phyloP scores from a whole-genome alignment of 2,797 vertebrate genomes.

The Petrocephalus schoutedeni region DNA sequence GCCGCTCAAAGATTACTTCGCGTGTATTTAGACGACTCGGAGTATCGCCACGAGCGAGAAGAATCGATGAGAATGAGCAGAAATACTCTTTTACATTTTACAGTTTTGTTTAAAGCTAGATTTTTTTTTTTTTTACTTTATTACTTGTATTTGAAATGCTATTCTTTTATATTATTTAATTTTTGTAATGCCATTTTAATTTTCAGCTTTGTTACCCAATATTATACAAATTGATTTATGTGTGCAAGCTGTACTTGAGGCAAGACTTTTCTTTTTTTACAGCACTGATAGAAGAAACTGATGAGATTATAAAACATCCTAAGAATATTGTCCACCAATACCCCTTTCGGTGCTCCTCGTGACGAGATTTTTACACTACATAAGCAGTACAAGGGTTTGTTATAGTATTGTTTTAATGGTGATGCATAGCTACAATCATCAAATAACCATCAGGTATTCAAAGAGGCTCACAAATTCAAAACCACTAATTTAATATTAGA shows the following conservation, averaged over 20 bases:
- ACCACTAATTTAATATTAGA: neutral
- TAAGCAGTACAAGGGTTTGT: neutral
- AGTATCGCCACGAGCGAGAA: slow-evolving; percentile 33
- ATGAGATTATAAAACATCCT: slow-evolving; percentile 15
- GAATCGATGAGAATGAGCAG: slow-evolving; percentile 38
- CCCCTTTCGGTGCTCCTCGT: neutral
- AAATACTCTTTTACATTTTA: slow-evolving; percentile 53
- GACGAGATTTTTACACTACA: neutral
- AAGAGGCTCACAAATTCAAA: neutral
- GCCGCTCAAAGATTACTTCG: slow-evolving; percentile 97
- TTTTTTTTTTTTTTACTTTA: slow-evolving; percentile 64
- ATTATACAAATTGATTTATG: slow-evolving; percentile 64
- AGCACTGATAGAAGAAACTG: slow-evolving; percentile 58
- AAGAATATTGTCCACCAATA: neutral
- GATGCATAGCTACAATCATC: neutral
- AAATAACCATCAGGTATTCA: neutral
- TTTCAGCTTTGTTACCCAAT: slow-evolving; percentile 86
- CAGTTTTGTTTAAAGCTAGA: slow-evolving; percentile 63
- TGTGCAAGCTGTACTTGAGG: slow-evolving; percentile 76
- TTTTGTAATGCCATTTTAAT: slow-evolving; percentile 73
- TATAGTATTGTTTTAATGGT: neutral
- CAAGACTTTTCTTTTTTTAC: slow-evolving; percentile 63
- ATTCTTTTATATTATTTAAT: slow-evolving; percentile 86
- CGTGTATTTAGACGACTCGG: slow-evolving; percentile 62
- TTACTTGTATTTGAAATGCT: slow-evolving; percentile 78